Base-by-base conservation (phyloP, 1,140 invertebrate genomes). In the Calosoma granatense region DNA sequence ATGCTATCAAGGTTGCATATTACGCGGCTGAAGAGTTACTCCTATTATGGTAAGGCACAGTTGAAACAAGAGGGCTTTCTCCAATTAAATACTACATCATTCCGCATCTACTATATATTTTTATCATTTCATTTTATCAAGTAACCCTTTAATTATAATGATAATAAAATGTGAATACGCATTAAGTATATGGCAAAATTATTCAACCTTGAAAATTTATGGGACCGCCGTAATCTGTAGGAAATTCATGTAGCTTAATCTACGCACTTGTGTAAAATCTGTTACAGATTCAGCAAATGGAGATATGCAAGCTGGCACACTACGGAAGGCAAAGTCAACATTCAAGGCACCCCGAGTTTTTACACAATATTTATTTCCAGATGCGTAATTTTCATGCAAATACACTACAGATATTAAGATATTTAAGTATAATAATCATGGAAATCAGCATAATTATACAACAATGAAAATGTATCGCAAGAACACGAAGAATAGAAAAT, bases 341-440 rank as follows among this genome's bases (percentile, higher is more conserved):
- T 47, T 9, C 17, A 47, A 47, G 9, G 17, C 26, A 36, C 41
- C 41, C 17, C 41, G 15, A 9, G 41, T n/a, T n/a, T n/a, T n/a
- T n/a, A n/a, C n/a, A 47, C 41, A 47, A 47, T 47, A 47, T 47
- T 47, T 47, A 47, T 47, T 47, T 47, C 41, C 9, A 47, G 41
- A 4, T 17, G 17, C 9, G 41, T 9, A 17, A 47, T n/a, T 36
- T 47, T 47, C 41, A 47, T 47, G 41, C 17, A 47, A 47, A 47
- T 47, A 47, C 17, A 9, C 17, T 47, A 47, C 17, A 9, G 17
- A 47, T 47, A 47, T 47, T 47, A 47, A 17, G 17, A 17, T 17
- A 47, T 47, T 47, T 47, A 47, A 17, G 41, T 12, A 47, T 47
- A 47, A 47, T 17, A 47, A 47, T 47, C 9, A 17, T 12, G 9